Evolutionary conservation across 2,797 vertebrate species (phyloP), one percentile per base, ranked within the genome.

Genomic region (Poecilia picta): DNA sequence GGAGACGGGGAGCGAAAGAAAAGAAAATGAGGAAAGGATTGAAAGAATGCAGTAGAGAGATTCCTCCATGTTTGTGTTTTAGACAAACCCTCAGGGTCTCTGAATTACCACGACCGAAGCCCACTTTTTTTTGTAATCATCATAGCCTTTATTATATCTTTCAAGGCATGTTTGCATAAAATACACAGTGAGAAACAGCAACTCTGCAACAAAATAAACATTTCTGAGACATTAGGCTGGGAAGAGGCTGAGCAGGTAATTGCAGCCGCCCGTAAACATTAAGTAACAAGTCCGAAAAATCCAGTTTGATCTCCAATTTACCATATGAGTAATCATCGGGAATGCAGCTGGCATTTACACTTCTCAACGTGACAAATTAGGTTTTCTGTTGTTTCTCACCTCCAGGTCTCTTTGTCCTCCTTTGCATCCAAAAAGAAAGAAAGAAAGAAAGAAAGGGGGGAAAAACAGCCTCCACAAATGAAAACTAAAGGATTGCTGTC

Each of bases 401-500:
- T 89, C 75, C 36, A 88, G 85, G 82, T 87, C 79, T 89, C 83
- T 89, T 87, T 84, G 83, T 88, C 78, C 85, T 89, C 72, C 82
- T 86, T 85, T 87, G 84, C 83, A 90, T 89, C 75, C 82, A 83
- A 88, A 66, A 82, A 76, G 77, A 76, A 59, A 74, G 33, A 49
- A 73, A 59, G n/a, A 28, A 6, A 51, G 8, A 39, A 64, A 71
- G 16, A 10, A 6, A 1, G 16, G 46, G 4, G 16, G 2, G 20
- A 23, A 10, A 7, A 49, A 18, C 15, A 55, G 80, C 85, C 87
- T 87, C 81, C 83, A 82, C 86, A 89, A 91, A 93, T 43, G 57
- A 92, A 94, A 92, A 91, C 80, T 72, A 85, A 91, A 89, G 92
- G 88, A 93, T 93, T 92, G 89, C 87, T 80, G 88, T 89, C 92